A percentile compares a stretch with the other conserved stretches of the same genome.
phyloP scores from a whole-genome alignment of 2,888 invertebrate species.

The Apoda limacodes region DNA sequence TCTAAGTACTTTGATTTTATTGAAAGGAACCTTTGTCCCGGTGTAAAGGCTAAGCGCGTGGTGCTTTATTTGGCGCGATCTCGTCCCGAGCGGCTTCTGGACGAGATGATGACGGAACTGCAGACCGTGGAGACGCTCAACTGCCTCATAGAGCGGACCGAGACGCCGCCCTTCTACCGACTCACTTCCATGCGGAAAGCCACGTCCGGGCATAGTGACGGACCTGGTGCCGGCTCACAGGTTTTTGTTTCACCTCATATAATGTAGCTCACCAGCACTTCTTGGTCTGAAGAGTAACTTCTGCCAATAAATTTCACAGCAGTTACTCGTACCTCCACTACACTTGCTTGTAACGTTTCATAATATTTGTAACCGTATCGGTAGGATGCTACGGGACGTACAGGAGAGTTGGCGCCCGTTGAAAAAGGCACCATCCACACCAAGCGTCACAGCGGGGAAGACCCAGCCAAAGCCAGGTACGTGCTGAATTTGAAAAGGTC shows the following conservation, averaged over 20 bases:
- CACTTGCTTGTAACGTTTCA: background rate
- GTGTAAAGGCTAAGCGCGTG: conserved; percentile 92
- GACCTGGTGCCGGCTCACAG: conserved; percentile 57
- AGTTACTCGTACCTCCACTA: background rate
- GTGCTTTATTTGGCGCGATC: conserved; percentile 93
- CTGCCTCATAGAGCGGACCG: conserved; percentile 95
- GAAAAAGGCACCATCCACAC: conserved; percentile 97
- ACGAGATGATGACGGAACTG: conserved; percentile 97
- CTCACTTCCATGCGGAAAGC: conserved; percentile 92
- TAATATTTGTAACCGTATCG: conserved; percentile 20
- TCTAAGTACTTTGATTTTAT: too few relatives aligned
- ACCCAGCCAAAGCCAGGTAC: conserved; percentile 83
- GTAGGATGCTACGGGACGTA: conserved; percentile 53
- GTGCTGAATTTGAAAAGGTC: too few relatives aligned
- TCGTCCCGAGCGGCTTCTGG: conserved; percentile 90
- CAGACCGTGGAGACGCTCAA: conserved; percentile 97
- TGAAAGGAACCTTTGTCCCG: background rate
- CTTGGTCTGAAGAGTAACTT: too few relatives aligned
- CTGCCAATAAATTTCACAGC: too few relatives aligned
- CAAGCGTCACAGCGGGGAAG: conserved; percentile 92
- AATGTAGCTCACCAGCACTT: too few relatives aligned
- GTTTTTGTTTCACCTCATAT: too few relatives aligned
- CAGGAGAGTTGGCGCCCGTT: conserved; percentile 74
- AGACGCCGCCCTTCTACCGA: conserved; percentile 98
- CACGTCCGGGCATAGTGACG: conserved; percentile 74